Base-by-base conservation (phyloP, 2,113 vertebrate species). In the Oenanthe oenanthe region DNA sequence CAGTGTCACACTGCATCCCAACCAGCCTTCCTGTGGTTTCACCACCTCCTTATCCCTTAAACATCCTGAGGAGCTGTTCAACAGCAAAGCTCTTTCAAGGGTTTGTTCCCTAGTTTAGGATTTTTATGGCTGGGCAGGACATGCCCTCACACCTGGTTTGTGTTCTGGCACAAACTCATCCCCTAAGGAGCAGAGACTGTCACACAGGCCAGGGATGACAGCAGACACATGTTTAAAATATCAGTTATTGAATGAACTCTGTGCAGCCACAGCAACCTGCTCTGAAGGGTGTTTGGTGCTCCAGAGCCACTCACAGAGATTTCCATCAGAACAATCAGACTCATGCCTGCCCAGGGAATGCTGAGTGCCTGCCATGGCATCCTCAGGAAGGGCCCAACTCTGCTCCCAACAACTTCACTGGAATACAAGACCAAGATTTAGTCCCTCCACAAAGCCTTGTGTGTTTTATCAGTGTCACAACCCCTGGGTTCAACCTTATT, bases 341-440 rank as follows among this genome's bases (percentile, higher is more conserved):
- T 38, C 6, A 0, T 2, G 13, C 51, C 19, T 47, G 53, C 1
- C 43, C 70, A 50, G 25, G 58, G 53, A 60, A 31, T 3, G 6
- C 51, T 36, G 47, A 20, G 8, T 71, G 76, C n/a, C 56, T 13
- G 15, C 5, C 43, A 16, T 10, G 17, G 48, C 5, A 13, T 7
- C 47, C 29, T 24, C 72, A 47, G 40, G 14, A 45, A 36, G 54
- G 28, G 31, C 36, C 40, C 1, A 12, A 11, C 14, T 40, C 40
- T 47, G 25, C 36, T 73, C n/a, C 50, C 13, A 34, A 2, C 43
- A 42, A 4, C 29, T 31, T 28, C 17, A 43, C 9, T 21, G 20
- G 13, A 47, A 51, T 61, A 31, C 3, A 21, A 34, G 4, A 50
- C 6, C 22, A 43, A 6, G 6, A 31, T 28, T 56, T 32, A 48